Percentiles rank a stretch among this genome's conserved stretches.
These are phyloP conservation scores for Amblyjoppa proteus DNA, from an alignment of 2,888 invertebrate species.

Conservation along the genomic window DNA sequence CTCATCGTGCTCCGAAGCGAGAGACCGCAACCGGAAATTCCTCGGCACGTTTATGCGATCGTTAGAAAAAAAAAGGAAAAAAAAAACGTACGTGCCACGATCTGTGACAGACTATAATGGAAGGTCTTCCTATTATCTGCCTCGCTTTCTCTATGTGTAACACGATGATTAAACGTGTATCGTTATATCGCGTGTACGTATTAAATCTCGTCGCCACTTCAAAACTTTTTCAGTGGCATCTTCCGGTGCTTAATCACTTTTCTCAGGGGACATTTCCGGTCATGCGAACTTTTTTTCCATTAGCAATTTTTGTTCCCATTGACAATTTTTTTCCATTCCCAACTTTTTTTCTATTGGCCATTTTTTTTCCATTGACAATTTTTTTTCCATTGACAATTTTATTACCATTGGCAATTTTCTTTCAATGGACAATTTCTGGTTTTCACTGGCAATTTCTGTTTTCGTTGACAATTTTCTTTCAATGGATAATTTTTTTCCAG, in stretches of 20 bases:
- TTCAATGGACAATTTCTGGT: no score
- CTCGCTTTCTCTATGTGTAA: conserved; percentile 10
- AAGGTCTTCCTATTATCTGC: conserved; percentile 35
- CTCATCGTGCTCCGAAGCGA: conserved; percentile 45
- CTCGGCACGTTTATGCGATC: conserved; percentile 56
- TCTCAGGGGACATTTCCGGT: not conserved
- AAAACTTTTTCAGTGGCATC: not conserved
- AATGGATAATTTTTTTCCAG: no score
- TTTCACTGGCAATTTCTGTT: no score
- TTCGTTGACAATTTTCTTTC: no score
- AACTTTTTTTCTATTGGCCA: no score
- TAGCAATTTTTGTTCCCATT: not conserved
- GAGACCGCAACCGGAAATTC: conserved; percentile 62
- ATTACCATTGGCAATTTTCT: no score
- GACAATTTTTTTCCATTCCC: no score
- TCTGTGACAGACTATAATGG: conserved; percentile 35
- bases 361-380: no score
- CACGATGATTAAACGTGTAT: not conserved
- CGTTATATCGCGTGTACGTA: not conserved
- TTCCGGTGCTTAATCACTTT: not conserved
- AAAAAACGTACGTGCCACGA: conserved; percentile 34
- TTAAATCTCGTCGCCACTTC: not conserved
- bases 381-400: no score
- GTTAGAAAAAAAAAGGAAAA: conserved; percentile 19
- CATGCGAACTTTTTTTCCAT: conserved; percentile 5